Percentiles rank a stretch among this genome's conserved stretches.
phyloP scores from a whole-genome alignment of 2,888 invertebrate species.

The Drosophila nigritarsus region DNA sequence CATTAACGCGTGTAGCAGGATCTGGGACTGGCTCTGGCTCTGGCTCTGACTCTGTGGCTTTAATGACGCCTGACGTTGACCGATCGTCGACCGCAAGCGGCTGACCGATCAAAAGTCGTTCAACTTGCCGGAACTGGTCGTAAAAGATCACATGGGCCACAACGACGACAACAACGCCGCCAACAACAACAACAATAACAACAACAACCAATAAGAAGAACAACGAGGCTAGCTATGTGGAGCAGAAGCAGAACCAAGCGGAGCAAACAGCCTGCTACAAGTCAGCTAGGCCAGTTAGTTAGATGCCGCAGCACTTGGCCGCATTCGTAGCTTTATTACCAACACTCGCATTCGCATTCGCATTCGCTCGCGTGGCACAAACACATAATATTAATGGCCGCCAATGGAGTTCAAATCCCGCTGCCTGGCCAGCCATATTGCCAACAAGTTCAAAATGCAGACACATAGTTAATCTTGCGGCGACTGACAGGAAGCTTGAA shows the following conservation, averaged over 20 bases:
- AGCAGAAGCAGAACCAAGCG: conserved; percentile 39
- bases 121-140: conserved; percentile 82
- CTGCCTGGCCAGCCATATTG: conserved; percentile 1
- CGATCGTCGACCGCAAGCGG: conserved; percentile 82
- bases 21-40: conserved; percentile 56
- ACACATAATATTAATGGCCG: conserved; percentile 75
- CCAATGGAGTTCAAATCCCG: conserved; percentile 66
- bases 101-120: conserved; percentile 81
- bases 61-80: conserved; percentile 82
- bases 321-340: conserved; percentile 59
- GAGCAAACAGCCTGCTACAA: conserved; percentile 14
- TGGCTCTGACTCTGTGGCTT: conserved; percentile 45
- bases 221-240: conserved; percentile 61
- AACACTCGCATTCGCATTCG: conserved; percentile 17
- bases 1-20: conserved; percentile 76
- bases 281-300: conserved; percentile 38
- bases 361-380: conserved; percentile 60
- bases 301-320: conserved; percentile 55
- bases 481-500: conserved; percentile 57
- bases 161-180: conserved; percentile 7
- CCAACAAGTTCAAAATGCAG: conserved; percentile 39
- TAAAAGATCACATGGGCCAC: conserved; percentile 78
- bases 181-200: conserved; percentile 23
- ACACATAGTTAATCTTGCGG: conserved; percentile 67
- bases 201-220: conserved; percentile 20